phyloP scores from a whole-genome alignment of 2,888 invertebrate genomes.

The Andrena fulva region DNA sequence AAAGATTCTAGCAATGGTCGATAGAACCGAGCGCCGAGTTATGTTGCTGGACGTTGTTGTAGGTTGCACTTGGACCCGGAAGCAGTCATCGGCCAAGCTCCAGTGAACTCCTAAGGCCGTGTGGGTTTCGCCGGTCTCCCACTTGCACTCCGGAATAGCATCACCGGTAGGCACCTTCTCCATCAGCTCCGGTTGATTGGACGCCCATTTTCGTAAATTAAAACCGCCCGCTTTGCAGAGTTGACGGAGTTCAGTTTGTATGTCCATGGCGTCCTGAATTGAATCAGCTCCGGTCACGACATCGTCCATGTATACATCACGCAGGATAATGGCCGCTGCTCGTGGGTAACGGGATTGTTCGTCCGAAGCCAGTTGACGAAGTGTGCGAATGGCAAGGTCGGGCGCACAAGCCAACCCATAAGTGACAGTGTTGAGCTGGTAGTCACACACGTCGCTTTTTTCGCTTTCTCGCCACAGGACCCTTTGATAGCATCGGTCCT shows the following conservation, averaged over 20 bases:
- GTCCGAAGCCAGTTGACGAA: slow-evolving; percentile 47
- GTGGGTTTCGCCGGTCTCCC: not conserved
- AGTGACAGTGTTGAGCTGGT: slow-evolving; percentile 29
- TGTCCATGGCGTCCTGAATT: not conserved
- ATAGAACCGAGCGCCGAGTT: slow-evolving; percentile 48
- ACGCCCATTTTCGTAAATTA: no score
- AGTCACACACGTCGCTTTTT: not conserved
- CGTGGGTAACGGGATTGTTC: slow-evolving; percentile 46
- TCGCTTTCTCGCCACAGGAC: slow-evolving; percentile 75
- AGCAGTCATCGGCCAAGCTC: slow-evolving; percentile 38
- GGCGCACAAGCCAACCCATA: slow-evolving; percentile 47
- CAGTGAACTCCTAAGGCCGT: slow-evolving; percentile 49
- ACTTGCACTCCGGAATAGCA: not conserved
- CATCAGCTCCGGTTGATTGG: not conserved
- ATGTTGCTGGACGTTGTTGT: no score
- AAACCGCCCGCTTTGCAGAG: not conserved
- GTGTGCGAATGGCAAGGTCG: slow-evolving; percentile 33
- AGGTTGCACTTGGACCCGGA: not conserved
- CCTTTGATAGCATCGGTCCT: slow-evolving; percentile 73
- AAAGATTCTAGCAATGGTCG: slow-evolving; percentile 49
- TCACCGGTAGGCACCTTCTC: not conserved
- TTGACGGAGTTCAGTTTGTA: slow-evolving; percentile 20
- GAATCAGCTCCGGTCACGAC: slow-evolving; percentile 55
- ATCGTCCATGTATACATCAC: slow-evolving; percentile 62
- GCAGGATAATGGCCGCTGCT: slow-evolving; percentile 31